Base-by-base conservation (phyloP, 2,888 invertebrate species). In the Macrophya alboannulata region DNA sequence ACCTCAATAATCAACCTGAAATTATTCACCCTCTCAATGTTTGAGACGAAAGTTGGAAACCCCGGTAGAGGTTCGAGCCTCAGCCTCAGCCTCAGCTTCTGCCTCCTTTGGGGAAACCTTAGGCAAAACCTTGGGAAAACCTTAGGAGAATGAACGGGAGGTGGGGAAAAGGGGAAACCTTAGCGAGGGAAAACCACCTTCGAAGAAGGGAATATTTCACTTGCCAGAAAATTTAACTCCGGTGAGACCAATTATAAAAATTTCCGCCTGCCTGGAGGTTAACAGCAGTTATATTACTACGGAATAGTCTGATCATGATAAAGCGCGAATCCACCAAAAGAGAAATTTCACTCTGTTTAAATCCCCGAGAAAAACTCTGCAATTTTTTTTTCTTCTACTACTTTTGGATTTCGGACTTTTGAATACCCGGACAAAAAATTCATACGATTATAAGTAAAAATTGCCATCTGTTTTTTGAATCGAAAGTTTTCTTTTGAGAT, bases 21-120 rank as follows among this genome's bases (percentile, higher is more conserved):
- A 81, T 81, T 81, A 81, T 81, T 81, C 79, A 81, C 79, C 79
- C 79, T 77, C 62, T 77, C 62, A 40, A 81, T 81, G 62, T 81
- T 81, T 62, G 59, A 81, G 79, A 81, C 79, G 79, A 81, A 62
- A 81, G 79, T 81, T 81, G 21, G 79, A 81, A 62, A 40, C 79
- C 62, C 12, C 55, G 25, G 59, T n/a, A 62, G 71, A 71, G 17
- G 1, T 17, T 40, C 37, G 12, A 25, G 9, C 21, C 10, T 10
- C 48, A 48, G 48, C 48, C n/a, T n/a, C n/a, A 25, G 9, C 21
- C 10, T 10, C 48, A 48, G 48, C 48, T n/a, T 48, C 48, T 48
- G 5, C 12, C 10, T 12, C 48, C 3, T 48, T 31, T 31, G 31
- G 1, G 31, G 31, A 31, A 31, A 31, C 31, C 31, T 31, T 31